Evolutionary conservation across 2,888 invertebrate genomes (phyloP).

Genomic region (Argyresthia albistria): DNA sequence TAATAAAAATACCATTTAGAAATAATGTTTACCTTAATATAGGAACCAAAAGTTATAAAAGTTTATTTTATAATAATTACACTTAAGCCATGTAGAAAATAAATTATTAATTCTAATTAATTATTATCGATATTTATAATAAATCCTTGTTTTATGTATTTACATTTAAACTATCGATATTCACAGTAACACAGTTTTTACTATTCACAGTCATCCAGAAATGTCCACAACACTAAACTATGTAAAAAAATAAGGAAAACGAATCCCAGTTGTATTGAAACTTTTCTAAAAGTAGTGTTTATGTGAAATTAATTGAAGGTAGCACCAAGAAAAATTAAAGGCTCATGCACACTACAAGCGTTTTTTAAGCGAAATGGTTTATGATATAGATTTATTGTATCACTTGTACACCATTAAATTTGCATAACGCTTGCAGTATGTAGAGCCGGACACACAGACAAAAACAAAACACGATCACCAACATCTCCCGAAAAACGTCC

Average conservation of each 20-base stretch:
- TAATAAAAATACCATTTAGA: conserved; percentile 35
- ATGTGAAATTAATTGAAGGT: too few relatives aligned
- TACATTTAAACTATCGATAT: conserved; percentile 30
- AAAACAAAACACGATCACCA: not conserved
- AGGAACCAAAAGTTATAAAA: conserved; percentile 50
- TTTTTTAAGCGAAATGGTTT: too few relatives aligned
- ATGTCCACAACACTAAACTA: not conserved
- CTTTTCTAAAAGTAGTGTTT: too few relatives aligned
- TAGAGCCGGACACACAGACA: not conserved
- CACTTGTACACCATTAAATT: too few relatives aligned
- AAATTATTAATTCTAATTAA: conserved; percentile 4
- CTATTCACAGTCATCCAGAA: not conserved
- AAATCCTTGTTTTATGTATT: conserved; percentile 48
- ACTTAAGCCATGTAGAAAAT: not conserved
- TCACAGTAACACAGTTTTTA: conserved; percentile 14
- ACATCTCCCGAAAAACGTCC: not conserved
- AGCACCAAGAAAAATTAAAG: not conserved
- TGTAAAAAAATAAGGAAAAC: not conserved
- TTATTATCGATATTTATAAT: conserved; percentile 1
- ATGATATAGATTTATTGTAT: too few relatives aligned
- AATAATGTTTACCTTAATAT: conserved; percentile 54
- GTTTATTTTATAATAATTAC: not conserved
- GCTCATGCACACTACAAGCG: too few relatives aligned
- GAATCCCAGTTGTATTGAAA: too few relatives aligned
- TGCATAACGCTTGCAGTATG: too few relatives aligned